Conservation (phyloP, 2,797 vertebrate species). For the Peromyscus melanophrys region DNA sequence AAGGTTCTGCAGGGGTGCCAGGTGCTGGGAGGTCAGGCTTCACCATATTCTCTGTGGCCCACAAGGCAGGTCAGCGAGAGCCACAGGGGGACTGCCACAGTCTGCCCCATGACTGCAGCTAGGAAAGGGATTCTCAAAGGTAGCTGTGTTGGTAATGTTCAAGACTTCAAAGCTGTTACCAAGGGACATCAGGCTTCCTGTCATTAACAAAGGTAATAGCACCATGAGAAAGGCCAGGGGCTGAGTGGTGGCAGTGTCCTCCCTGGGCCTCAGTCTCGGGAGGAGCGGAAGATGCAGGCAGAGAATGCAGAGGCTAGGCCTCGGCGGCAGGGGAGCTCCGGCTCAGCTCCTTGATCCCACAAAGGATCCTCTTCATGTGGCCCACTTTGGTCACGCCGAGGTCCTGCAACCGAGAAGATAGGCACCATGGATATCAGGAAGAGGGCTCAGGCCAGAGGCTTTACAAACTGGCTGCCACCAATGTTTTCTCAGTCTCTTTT, state of each 20-base stretch:
- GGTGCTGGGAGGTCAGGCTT: neutral
- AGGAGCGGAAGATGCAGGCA: slow-evolving; percentile 86
- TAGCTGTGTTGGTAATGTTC: slow-evolving; percentile 86
- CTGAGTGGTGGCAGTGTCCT: neutral
- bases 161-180: slow-evolving; percentile 71
- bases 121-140: slow-evolving; percentile 66
- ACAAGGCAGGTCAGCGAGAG: neutral
- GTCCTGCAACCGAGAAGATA: slow-evolving; percentile 91
- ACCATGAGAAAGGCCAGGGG: slow-evolving; percentile 83
- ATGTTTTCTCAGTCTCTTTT: neutral
- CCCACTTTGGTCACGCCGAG: slow-evolving; percentile 98
- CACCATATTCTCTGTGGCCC: neutral
- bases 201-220: slow-evolving; percentile 81
- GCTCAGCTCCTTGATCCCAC: slow-evolving; percentile 96
- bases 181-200: neutral
- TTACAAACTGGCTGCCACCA: too few species aligned
- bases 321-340: slow-evolving; percentile 93
- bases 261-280: slow-evolving; percentile 75
- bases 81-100: neutral
- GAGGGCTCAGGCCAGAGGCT: neutral
- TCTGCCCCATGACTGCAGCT: neutral
- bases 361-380: slow-evolving; percentile 98
- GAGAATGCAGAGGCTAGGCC: slow-evolving; percentile 90
- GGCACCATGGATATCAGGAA: neutral
- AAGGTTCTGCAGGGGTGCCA: neutral